These are phyloP conservation scores for Condylostylus longicornis DNA, from an alignment of 1,140 invertebrate species.

Conservation along the genomic window DNA sequence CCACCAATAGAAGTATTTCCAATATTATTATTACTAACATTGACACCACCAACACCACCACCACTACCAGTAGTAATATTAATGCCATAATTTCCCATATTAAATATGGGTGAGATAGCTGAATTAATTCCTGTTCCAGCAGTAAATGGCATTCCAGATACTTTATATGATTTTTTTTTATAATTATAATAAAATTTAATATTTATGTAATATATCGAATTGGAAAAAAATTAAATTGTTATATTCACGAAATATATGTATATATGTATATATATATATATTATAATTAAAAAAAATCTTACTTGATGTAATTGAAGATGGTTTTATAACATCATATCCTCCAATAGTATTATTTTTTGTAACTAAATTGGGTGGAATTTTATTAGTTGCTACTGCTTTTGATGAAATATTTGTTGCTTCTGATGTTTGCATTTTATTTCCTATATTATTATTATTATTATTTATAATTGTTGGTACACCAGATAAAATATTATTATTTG, in stretches of 20 bases:
- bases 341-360: neutral
- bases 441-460: neutral
- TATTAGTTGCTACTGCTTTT: neutral
- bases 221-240: neutral
- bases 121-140: too few relatives aligned
- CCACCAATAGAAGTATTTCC: conserved; percentile 3
- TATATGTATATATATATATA: too few relatives aligned
- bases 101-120: too few relatives aligned
- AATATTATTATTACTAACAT: conserved; percentile 1
- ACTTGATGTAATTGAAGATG: too few relatives aligned
- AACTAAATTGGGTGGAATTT: neutral
- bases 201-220: neutral
- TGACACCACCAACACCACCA: conserved; percentile 7
- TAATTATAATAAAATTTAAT: too few relatives aligned
- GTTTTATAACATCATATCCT: too few relatives aligned
- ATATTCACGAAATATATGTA: neutral
- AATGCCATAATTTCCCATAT: too few relatives aligned
- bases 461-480: conserved; percentile 1
- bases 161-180: too few relatives aligned
- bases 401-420: conserved; percentile 1
- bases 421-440: neutral
- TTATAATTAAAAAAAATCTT: too few relatives aligned
- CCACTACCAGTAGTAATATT: neutral
- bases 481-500: conserved; percentile 2
- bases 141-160: neutral